Conservation (phyloP, 1,140 invertebrate species). For the Leptinotarsa texana region DNA sequence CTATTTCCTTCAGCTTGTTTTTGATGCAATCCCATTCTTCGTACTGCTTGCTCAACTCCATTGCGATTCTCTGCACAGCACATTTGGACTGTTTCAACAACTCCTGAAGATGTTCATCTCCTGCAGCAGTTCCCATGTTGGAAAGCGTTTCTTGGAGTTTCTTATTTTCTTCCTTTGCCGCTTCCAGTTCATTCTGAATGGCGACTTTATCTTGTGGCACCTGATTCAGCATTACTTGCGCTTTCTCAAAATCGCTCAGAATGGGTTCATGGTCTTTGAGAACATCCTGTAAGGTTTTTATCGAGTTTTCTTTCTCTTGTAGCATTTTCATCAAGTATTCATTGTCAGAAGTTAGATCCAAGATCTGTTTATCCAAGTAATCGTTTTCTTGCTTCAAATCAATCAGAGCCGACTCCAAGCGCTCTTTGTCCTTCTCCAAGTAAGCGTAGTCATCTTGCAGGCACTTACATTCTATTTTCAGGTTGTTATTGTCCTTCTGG, state of each 20-base stretch:
- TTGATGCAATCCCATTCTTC: constrained; percentile 33
- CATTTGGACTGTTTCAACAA: constrained; percentile 44
- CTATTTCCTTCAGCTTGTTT: constrained; percentile 13
- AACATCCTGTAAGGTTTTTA: constrained; percentile 34
- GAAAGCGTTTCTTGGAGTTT: constrained; percentile 21
- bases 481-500: not conserved
- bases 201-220: not conserved
- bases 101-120: constrained; percentile 38
- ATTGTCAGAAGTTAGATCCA: constrained; percentile 4
- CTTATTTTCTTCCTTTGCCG: constrained; percentile 32
- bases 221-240: not conserved
- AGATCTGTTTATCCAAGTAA: constrained; percentile 10
- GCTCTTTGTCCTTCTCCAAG: not conserved
- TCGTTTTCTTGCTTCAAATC: not conserved
- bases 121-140: not conserved
- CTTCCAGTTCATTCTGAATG: constrained; percentile 25
- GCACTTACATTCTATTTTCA: constrained; percentile 9
- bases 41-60: constrained; percentile 36
- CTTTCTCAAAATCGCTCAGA: constrained; percentile 12
- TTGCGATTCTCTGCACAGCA: constrained; percentile 38
- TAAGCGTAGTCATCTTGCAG: not conserved
- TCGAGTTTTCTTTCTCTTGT: constrained; percentile 21
- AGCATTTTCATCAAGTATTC: constrained; percentile 13
- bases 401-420: not conserved
- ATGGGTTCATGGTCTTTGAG: constrained; percentile 31